phyloP scores from a whole-genome alignment of 2,113 vertebrate genomes.

The Aegotheles bennettii region DNA sequence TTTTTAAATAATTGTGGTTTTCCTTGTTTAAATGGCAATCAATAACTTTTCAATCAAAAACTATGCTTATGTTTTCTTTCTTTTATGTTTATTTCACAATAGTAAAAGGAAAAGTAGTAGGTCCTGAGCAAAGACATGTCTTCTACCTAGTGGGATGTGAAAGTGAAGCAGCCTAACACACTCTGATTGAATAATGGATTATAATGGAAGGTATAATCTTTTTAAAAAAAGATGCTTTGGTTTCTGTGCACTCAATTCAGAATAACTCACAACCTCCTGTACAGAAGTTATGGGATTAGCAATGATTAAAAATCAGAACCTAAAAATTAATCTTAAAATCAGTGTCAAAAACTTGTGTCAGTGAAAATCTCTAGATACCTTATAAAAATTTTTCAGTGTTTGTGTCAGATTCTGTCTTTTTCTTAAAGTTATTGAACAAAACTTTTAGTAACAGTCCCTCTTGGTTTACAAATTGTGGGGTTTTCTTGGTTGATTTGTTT shows the following conservation, averaged over 20 bases:
- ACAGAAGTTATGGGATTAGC: background rate
- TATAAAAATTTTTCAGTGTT: background rate
- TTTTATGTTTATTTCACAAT: background rate
- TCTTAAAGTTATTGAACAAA: no score
- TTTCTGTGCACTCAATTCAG: background rate
- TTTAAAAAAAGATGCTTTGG: background rate
- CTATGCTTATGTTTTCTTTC: background rate
- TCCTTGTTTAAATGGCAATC: background rate
- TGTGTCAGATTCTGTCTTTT: no score
- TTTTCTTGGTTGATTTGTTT: no score
- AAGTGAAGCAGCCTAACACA: background rate
- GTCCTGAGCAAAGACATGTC: background rate
- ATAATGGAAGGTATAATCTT: background rate
- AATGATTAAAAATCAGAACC: background rate
- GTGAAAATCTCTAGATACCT: background rate
- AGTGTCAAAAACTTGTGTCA: background rate
- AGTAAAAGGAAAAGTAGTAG: background rate
- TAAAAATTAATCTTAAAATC: background rate
- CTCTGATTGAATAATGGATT: background rate
- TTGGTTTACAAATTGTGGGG: no score
- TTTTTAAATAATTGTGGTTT: background rate
- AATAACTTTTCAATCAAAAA: background rate
- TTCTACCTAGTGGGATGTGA: background rate
- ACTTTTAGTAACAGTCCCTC: no score
- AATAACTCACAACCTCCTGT: background rate